Conservation (phyloP, 2,797 vertebrate genomes). For the Ataeniobius toweri region DNA sequence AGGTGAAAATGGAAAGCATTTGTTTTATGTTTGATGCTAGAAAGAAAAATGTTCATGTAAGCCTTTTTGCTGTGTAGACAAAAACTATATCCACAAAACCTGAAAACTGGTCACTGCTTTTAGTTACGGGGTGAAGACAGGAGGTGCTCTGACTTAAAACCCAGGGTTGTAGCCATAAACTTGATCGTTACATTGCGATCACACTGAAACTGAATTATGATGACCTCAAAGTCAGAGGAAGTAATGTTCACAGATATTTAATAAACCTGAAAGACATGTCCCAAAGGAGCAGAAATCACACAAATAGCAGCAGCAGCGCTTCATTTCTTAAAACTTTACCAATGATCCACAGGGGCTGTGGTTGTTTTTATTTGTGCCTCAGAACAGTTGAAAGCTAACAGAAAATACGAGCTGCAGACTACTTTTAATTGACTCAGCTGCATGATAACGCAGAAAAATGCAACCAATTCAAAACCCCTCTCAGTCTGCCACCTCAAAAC, state of each 20-base stretch:
- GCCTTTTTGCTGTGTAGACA: not conserved
- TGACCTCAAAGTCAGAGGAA: not conserved
- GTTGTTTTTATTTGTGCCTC: not conserved
- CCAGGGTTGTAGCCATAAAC: not conserved
- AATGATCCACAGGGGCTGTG: not conserved
- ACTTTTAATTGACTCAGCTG: too few relatives aligned
- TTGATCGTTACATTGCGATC: not conserved
- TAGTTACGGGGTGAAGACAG: not conserved
- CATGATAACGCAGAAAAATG: not conserved
- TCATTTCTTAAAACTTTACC: not conserved
- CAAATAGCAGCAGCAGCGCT: not conserved
- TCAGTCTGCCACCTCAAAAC: too few relatives aligned
- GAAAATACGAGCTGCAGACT: not conserved
- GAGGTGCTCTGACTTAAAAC: not conserved
- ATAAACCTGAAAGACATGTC: not conserved
- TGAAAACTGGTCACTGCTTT: not conserved
- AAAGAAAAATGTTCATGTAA: not conserved
- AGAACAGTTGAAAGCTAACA: not conserved
- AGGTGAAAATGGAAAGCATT: not conserved
- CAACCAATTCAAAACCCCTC: not conserved
- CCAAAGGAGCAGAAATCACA: not conserved
- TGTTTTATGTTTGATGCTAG: not conserved
- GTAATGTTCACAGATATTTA: not conserved
- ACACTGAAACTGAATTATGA: not conserved
- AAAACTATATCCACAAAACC: not conserved